Conservation (phyloP, 1,140 invertebrate species). For the Eubasilissa regina region DNA sequence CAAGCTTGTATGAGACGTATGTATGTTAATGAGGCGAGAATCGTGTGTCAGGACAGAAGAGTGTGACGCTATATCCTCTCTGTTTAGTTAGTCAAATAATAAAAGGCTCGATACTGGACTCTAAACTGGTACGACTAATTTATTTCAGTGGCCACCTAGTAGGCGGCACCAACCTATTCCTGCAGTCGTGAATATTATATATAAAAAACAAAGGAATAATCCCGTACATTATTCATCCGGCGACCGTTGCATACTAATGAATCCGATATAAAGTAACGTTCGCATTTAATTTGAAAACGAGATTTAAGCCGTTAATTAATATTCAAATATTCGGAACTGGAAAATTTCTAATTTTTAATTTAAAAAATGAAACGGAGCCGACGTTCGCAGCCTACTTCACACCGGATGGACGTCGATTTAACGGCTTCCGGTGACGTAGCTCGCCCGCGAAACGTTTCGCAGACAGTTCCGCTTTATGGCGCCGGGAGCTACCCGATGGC, state of each 20-base stretch:
- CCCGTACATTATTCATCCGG: background rate
- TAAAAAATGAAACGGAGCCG: slow-evolving; percentile 8
- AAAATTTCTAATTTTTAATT: slow-evolving; percentile 10
- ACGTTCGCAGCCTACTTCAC: slow-evolving; percentile 13
- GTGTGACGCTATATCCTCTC: no score
- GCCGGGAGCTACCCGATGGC: no score
- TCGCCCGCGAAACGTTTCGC: background rate
- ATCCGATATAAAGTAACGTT: slow-evolving; percentile 2
- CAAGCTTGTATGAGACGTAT: no score
- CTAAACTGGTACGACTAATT: no score
- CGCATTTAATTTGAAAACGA: background rate
- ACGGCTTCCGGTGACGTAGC: slow-evolving; percentile 17
- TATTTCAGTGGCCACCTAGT: no score
- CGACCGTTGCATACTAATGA: background rate
- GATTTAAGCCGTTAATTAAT: slow-evolving; percentile 23
- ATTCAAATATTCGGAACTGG: slow-evolving; percentile 20
- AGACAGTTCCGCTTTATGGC: no score
- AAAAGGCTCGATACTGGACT: no score
- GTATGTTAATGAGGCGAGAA: no score
- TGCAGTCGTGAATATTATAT: no score
- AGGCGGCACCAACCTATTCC: no score
- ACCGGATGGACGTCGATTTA: slow-evolving; percentile 34
- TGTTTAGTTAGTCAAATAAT: no score
- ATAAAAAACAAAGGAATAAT: background rate
- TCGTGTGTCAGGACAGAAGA: no score